These are phyloP conservation scores for Eupeodes luniger DNA, from an alignment of 2,888 invertebrate species.

Conservation along the genomic window DNA sequence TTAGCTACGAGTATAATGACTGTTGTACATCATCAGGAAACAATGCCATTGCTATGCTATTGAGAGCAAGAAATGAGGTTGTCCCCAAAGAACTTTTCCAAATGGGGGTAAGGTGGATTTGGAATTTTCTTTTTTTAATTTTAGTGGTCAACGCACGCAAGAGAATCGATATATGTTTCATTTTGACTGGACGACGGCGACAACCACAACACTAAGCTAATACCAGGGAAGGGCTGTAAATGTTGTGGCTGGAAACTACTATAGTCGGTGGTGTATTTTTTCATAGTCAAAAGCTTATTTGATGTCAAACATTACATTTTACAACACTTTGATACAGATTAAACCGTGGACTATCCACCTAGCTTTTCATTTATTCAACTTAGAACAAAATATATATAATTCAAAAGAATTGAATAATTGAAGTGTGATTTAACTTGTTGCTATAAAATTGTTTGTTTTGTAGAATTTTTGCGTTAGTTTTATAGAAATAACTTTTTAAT, in stretches of 20 bases:
- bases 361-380: no score
- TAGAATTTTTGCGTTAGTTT: no score
- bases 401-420: no score
- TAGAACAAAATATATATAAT: no score
- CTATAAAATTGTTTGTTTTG: no score
- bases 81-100: conserved; percentile 45
- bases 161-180: conserved; percentile 70
- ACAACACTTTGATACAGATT: not conserved
- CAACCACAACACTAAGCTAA: conserved; percentile 5
- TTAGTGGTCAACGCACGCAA: conserved; percentile 82
- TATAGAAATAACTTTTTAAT: not conserved
- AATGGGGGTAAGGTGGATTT: conserved; percentile 70
- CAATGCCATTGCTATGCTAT: conserved; percentile 76
- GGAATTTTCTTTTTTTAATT: conserved; percentile 27
- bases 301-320: not conserved
- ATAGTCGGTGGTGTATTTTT: not conserved
- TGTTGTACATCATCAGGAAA: conserved; percentile 73
- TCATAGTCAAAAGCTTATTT: not conserved
- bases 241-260: not conserved
- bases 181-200: conserved; percentile 35
- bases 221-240: not conserved
- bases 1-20: conserved; percentile 76
- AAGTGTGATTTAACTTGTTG: no score
- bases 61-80: conserved; percentile 73
- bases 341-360: not conserved